Conservation (phyloP, 1,140 invertebrate genomes). For the Dysdera silvatica region DNA sequence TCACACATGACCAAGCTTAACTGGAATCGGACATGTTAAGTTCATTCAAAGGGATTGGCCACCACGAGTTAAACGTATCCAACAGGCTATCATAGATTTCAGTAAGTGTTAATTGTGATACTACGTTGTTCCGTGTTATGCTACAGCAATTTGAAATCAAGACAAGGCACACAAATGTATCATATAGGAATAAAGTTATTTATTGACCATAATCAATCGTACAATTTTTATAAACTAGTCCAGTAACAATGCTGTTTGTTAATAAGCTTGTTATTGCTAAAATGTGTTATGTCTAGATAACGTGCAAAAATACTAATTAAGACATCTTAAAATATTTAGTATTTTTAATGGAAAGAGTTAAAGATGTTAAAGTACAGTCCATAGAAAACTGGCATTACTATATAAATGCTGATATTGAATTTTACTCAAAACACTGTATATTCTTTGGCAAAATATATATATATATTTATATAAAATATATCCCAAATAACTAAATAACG, state of each 20-base stretch:
- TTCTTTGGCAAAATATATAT: conserved; percentile 31
- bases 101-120: too few relatives aligned
- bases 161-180: too few relatives aligned
- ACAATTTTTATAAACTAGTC: conserved; percentile 28
- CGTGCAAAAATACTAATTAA: conserved; percentile 32
- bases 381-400: conserved; percentile 32
- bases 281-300: conserved; percentile 31
- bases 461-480: conserved; percentile 32
- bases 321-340: conserved; percentile 31
- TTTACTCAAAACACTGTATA: conserved; percentile 32
- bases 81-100: too few relatives aligned
- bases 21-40: too few relatives aligned
- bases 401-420: conserved; percentile 30
- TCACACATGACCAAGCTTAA: too few relatives aligned
- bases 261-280: conserved; percentile 29
- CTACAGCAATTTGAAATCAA: too few relatives aligned
- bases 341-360: conserved; percentile 29
- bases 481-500: conserved; percentile 31
- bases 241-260: conserved; percentile 29
- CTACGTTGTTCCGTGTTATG: too few relatives aligned
- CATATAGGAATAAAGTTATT: conserved; percentile 31
- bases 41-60: too few relatives aligned
- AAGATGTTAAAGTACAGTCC: conserved; percentile 31
- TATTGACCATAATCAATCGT: conserved; percentile 30
- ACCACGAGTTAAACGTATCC: too few relatives aligned